These are phyloP conservation scores for Geophilus truncorum DNA, from an alignment of 2,888 invertebrate genomes.

Conservation along the genomic window DNA sequence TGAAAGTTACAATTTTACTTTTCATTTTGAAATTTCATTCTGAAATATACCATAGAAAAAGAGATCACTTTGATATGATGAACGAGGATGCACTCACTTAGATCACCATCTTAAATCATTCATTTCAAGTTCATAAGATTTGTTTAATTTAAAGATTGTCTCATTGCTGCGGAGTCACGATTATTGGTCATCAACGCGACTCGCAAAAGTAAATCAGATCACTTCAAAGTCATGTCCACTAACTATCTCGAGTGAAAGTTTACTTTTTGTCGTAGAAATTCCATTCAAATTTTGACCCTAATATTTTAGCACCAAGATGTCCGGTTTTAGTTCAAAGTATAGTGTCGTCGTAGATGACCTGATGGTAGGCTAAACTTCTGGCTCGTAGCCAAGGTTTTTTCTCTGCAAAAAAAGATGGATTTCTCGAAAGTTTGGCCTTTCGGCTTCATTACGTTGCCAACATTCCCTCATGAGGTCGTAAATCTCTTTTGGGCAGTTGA, in stretches of 20 bases:
- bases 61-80: conserved; percentile 23
- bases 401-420: conserved; percentile 78
- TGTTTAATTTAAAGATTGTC: conserved; percentile 6
- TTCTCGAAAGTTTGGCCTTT: conserved; percentile 80
- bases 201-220: background rate
- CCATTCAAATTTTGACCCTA: background rate
- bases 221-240: background rate
- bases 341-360: background rate
- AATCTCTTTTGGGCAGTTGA: conserved; percentile 76
- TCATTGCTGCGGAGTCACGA: too few species aligned
- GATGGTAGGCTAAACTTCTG: conserved; percentile 35
- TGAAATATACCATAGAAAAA: background rate
- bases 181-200: background rate
- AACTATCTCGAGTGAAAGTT: too few species aligned
- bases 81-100: background rate
- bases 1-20: background rate
- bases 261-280: background rate
- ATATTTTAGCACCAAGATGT: background rate
- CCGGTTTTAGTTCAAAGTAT: background rate
- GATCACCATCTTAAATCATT: conserved; percentile 4
- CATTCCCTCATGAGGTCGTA: conserved; percentile 89
- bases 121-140: background rate
- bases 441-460: conserved; percentile 74
- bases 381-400: conserved; percentile 59
- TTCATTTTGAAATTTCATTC: background rate